These are phyloP conservation scores for Conistra vaccinii DNA, from an alignment of 2,888 invertebrate species.

Conservation along the genomic window DNA sequence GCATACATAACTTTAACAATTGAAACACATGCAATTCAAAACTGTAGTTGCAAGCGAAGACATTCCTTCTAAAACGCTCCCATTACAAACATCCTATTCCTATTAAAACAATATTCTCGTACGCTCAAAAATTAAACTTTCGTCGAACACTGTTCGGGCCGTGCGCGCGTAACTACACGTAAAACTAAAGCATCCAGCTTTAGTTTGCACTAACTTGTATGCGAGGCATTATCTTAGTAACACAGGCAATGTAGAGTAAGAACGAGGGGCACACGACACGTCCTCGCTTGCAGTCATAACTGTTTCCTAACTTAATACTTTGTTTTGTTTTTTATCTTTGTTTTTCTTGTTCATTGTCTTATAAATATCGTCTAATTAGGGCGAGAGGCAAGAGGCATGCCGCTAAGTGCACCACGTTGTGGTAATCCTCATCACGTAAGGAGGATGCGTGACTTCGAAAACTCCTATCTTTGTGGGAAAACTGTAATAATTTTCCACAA, in stretches of 20 bases:
- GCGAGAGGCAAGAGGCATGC: neutral
- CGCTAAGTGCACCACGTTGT: neutral
- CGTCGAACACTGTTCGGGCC: slow-evolving; percentile 67
- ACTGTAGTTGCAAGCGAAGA: slow-evolving; percentile 6
- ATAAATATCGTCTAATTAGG: neutral
- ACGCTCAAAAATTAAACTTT: slow-evolving; percentile 70
- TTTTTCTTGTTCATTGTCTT: no score
- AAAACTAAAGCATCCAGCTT: no score
- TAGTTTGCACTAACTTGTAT: slow-evolving; percentile 75
- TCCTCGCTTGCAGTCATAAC: slow-evolving; percentile 31
- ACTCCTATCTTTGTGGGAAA: neutral
- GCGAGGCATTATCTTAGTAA: slow-evolving; percentile 74
- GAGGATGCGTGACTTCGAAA: neutral
- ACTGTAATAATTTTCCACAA: neutral
- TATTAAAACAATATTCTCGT: slow-evolving; percentile 53
- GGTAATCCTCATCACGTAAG: neutral
- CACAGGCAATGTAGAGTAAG: slow-evolving; percentile 64
- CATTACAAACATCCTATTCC: slow-evolving; percentile 32
- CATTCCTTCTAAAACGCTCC: slow-evolving; percentile 6
- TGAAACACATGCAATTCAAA: neutral
- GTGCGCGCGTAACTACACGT: slow-evolving; percentile 68
- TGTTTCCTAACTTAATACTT: slow-evolving; percentile 38
- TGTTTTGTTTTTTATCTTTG: neutral
- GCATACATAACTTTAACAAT: neutral
- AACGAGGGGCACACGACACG: slow-evolving; percentile 39